A percentile compares a stretch with the other conserved stretches of the same genome.
Conservation (phyloP, 2,888 invertebrate genomes). For the Idaea straminata region DNA sequence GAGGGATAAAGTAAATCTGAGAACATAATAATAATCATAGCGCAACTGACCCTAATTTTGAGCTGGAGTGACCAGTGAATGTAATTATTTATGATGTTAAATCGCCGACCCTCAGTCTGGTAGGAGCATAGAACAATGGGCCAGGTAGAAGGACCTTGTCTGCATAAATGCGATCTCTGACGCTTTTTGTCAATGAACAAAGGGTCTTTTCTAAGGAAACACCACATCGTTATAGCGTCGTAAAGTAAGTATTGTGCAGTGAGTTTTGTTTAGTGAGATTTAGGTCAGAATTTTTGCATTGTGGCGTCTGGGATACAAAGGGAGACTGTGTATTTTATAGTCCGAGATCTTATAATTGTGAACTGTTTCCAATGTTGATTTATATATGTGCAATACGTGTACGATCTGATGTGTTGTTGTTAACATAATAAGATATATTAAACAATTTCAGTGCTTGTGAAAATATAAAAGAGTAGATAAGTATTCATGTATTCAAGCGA, state of each 20-base stretch:
- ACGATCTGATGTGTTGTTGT: too few species aligned
- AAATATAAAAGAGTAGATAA: not conserved
- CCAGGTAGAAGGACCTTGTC: slow-evolving; percentile 72
- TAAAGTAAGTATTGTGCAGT: slow-evolving; percentile 76
- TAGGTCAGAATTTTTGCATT: slow-evolving; percentile 77
- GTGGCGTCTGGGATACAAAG: slow-evolving; percentile 70
- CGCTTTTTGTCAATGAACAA: slow-evolving; percentile 78
- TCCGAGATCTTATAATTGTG: slow-evolving; percentile 16
- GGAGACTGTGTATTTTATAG: slow-evolving; percentile 55
- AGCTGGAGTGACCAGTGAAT: slow-evolving; percentile 69
- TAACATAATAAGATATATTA: too few species aligned
- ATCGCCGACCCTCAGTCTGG: slow-evolving; percentile 71
- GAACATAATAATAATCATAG: slow-evolving; percentile 69
- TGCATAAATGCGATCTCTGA: slow-evolving; percentile 72
- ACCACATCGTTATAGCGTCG: slow-evolving; percentile 78
- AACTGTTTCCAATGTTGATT: not conserved
- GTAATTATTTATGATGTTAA: slow-evolving; percentile 74
- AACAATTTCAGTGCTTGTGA: not conserved
- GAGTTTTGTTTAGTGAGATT: slow-evolving; percentile 76
- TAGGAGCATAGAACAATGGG: slow-evolving; percentile 69
- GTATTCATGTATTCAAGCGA: too few species aligned
- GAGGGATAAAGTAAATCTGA: slow-evolving; percentile 69
- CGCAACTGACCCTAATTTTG: slow-evolving; percentile 70
- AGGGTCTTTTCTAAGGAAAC: slow-evolving; percentile 76
- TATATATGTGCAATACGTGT: not conserved